Conservation (phyloP, 2,797 vertebrate genomes). For the Diplodus sargus region DNA sequence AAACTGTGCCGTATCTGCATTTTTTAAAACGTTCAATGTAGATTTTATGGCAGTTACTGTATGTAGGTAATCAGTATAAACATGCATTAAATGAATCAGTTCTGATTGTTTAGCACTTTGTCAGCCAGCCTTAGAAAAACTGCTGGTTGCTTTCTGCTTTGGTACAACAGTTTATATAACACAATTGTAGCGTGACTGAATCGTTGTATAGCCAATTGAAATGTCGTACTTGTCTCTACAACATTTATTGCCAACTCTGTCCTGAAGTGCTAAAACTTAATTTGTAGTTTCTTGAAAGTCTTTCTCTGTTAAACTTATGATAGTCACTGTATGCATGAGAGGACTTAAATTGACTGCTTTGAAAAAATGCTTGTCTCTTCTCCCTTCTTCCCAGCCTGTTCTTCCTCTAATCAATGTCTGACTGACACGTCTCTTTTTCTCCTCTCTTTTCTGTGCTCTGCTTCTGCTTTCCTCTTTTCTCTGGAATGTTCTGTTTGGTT, state of each 20-base stretch:
- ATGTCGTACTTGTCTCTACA: background rate
- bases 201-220: background rate
- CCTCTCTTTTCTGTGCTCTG: constrained; percentile 65
- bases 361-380: constrained; percentile 49
- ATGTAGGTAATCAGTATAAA: constrained; percentile 11
- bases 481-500: constrained; percentile 85
- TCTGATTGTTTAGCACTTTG: background rate
- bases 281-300: constrained; percentile 9
- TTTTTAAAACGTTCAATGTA: background rate
- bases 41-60: background rate
- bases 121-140: constrained; percentile 1
- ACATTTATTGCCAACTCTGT: constrained; percentile 25
- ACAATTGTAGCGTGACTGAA: background rate
- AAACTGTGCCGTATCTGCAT: background rate
- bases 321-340: constrained; percentile 54
- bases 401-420: constrained; percentile 75
- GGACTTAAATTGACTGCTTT: constrained; percentile 49
- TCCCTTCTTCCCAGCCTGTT: constrained; percentile 53
- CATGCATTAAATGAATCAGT: background rate
- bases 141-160: background rate
- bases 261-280: constrained; percentile 35
- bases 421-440: constrained; percentile 79
- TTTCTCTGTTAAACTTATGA: constrained; percentile 16
- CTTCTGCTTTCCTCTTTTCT: constrained; percentile 80
- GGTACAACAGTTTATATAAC: constrained; percentile 1